Base-by-base conservation (phyloP, 2,113 vertebrate species). In the Chaenogobius annularis region DNA sequence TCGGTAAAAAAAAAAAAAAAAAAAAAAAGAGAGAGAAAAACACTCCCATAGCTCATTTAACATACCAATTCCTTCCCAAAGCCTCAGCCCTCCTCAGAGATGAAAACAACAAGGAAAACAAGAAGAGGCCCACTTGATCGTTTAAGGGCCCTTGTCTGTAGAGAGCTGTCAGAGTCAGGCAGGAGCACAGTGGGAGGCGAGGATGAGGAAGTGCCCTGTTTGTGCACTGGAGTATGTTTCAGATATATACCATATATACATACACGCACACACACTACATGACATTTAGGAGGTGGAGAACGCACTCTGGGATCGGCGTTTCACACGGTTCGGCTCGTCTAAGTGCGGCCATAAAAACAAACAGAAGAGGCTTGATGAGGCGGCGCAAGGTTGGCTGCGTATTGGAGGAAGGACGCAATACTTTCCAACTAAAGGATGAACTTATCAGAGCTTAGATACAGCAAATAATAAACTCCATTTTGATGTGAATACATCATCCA, bases 31-130 rank as follows among this genome's bases (percentile, higher is more conserved):
- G 26, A 31, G 26, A 31, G 26, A 77, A 78, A 77, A 66, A 87
- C 84, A 88, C 91, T 92, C 87, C 90, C 90, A 86, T 88, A 91
- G 89, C 91, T 93, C 90, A 91, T 93, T 93, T 93, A 92, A 91
- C 90, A 90, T 88, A 90, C 82, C 88, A 87, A 89, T 88, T 88
- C 83, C 74, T 73, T 83, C 86, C 81, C 59, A 75, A 87, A 85
- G 79, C 85, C 78, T 61, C 80, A 74, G 73, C 81, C 66, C 66
- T 43, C 80, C 55, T 47, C 31, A 55, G 79, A 72, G 87, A 84
- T 67, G 74, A 80, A 85, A 87, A 88, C 83, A 88, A 84, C 83
- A 89, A 89, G 79, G 80, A 89, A 88, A 89, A 92, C 80, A 91
- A 91, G 85, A 75, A 87, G 74, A 87, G 77, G 74, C 78, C 73